Evolutionary conservation across 2,113 vertebrate genomes (phyloP).

Genomic region (Sakesphorus luctuosus): DNA sequence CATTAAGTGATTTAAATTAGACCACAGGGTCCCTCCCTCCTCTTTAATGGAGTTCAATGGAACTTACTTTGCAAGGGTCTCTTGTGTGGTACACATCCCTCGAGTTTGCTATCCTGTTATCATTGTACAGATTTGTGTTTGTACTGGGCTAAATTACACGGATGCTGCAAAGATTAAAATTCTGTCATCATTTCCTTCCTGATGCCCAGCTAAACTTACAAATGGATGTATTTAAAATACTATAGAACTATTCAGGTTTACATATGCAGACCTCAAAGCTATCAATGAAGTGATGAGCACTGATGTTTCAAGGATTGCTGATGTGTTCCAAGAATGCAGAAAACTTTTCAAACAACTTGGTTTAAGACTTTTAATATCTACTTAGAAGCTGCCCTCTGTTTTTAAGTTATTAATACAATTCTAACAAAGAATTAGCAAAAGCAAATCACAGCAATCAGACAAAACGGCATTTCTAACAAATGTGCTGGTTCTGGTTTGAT

Average conservation of each 20-base stretch:
- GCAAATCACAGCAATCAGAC: not conserved
- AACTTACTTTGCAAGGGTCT: not conserved
- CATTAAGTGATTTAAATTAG: not conserved
- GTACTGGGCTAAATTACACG: not conserved
- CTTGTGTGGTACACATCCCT: not conserved
- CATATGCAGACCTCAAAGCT: not conserved
- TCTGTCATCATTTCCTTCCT: not conserved
- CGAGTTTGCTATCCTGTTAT: not conserved
- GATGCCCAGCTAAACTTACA: not conserved
- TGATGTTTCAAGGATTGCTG: not conserved
- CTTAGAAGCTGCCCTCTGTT: not conserved
- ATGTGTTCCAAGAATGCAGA: not conserved
- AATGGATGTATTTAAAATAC: not conserved
- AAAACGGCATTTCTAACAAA: not conserved
- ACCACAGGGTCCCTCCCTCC: not conserved
- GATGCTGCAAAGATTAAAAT: not conserved
- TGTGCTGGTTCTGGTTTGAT: not conserved
- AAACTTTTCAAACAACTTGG: not conserved
- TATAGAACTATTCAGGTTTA: not conserved
- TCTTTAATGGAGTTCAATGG: not conserved
- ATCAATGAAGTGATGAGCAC: rapidly evolving
- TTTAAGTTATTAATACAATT: not conserved
- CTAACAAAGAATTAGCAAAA: not conserved
- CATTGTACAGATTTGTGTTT: not conserved
- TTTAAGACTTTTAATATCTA: not conserved